Percentiles rank a stretch among this genome's conserved stretches.
Evolutionary conservation across 2,797 vertebrate genomes (phyloP).

Genomic region (Arnoldichthys spilopterus): DNA sequence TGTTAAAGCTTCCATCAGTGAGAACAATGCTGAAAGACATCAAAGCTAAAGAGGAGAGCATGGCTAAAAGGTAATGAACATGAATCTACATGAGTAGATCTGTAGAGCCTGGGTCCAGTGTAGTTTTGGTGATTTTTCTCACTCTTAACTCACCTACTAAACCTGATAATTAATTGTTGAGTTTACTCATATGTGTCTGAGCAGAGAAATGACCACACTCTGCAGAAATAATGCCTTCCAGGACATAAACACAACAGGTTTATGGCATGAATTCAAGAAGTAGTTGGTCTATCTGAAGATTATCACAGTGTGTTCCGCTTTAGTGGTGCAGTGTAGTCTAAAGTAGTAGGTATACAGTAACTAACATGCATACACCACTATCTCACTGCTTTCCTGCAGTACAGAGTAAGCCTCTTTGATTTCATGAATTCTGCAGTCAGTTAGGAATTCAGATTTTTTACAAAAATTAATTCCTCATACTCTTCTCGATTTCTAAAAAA

Average conservation of each 20-base stretch:
- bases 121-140: too few relatives aligned
- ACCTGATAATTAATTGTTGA: neutral
- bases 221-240: neutral
- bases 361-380: neutral
- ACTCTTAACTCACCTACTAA: neutral
- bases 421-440: too few relatives aligned
- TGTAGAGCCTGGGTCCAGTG: too few relatives aligned
- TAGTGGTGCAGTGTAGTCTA: neutral
- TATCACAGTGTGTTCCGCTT: neutral
- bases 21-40: constrained; percentile 74
- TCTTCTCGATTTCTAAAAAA: too few relatives aligned
- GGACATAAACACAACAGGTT: neutral
- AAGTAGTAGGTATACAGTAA: neutral
- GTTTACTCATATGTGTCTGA: neutral
- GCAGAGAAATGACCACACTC: neutral
- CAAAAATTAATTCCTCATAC: too few relatives aligned
- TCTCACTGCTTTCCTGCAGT: too few relatives aligned
- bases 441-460: too few relatives aligned
- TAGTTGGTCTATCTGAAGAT: neutral
- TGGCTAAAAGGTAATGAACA: constrained; percentile 69
- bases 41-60: constrained; percentile 65
- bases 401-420: too few relatives aligned
- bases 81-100: neutral
- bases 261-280: neutral
- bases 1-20: constrained; percentile 72